Base-by-base conservation (phyloP, 2,113 vertebrate species). In the Poecile atricapillus region DNA sequence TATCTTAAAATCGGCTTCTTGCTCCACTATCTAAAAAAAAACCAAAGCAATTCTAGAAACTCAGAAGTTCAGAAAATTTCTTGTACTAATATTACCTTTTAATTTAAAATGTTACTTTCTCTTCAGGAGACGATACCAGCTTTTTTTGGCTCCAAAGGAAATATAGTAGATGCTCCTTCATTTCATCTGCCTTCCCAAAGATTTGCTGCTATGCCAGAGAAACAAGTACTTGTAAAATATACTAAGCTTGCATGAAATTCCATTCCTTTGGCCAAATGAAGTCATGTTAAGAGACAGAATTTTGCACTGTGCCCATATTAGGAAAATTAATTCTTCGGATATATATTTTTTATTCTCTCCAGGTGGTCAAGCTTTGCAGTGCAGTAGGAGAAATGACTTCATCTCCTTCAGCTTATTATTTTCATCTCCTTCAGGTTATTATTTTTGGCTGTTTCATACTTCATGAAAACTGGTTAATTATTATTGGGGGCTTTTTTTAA, bases 391-490 rank as follows among this genome's bases (percentile, higher is more conserved):
- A 92, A 97, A 97, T 98, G 60, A 97, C 94, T 83, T 98, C 96
- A 98, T 89, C 88, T 93, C 76, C 47, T 97, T 97, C 94, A 97
- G 96, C 97, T 97, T n/a, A n/a, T n/a, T n/a, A n/a, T n/a, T n/a
- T 83, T 98, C 96, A 98, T 89, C 88, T 93, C 76, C 47, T 97
- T 97, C 94, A 97, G 75, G 35, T 91, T 97, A 96, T 98, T 98
- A 59, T 94, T 97, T 97, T 98, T 98, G 98, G 97, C 97, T 93
- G 44, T 84, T 70, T 82, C 15, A 25, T 78, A 56, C 49, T 65
- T 94, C 31, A 87, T 80, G 93, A 97, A 97, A 93, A 97, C 96
- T 95, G 95, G 81, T 97, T 98, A 98, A 98, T 98, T 98, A 96
- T 97, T 95, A 97, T 94, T 96, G 76, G 75, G 77, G 4, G 1